Evolutionary conservation across 2,797 vertebrate species (phyloP).

Genomic region (Aeoliscus strigatus): DNA sequence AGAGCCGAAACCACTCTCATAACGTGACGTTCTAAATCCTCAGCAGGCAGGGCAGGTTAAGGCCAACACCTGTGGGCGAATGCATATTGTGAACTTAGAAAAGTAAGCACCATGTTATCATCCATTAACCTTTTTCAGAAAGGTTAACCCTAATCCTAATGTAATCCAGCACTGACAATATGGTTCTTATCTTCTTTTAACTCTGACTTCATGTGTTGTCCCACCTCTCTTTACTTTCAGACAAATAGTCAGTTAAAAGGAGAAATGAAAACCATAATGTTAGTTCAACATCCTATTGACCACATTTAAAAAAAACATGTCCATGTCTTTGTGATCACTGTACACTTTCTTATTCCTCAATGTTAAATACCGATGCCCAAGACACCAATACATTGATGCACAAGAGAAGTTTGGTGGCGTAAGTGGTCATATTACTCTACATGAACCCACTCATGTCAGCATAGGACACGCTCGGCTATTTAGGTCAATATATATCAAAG

Average conservation of each 20-base stretch:
- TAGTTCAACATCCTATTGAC: not conserved
- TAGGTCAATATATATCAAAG: too few species aligned
- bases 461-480: too few species aligned
- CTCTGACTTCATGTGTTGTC: constrained; percentile 5
- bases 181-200: constrained; percentile 36
- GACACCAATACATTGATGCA: too few species aligned
- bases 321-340: too few species aligned
- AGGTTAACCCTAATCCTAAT: constrained; percentile 35
- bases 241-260: constrained; percentile 1
- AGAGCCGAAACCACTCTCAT: constrained; percentile 9
- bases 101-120: constrained; percentile 1
- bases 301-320: too few species aligned
- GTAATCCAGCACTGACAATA: constrained; percentile 10
- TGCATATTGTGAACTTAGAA: constrained; percentile 21
- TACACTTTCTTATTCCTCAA: too few species aligned
- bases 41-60: not conserved
- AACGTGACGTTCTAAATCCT: not conserved
- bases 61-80: constrained; percentile 6
- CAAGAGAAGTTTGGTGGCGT: too few species aligned
- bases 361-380: too few species aligned
- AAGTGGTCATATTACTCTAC: too few species aligned
- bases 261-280: constrained; percentile 10
- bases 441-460: too few species aligned
- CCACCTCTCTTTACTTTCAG: constrained; percentile 12
- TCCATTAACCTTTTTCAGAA: too few species aligned